Evolutionary conservation across 2,797 vertebrate species (phyloP), one percentile per base, ranked within the genome.

Genomic region (Psittacula derbiana): DNA sequence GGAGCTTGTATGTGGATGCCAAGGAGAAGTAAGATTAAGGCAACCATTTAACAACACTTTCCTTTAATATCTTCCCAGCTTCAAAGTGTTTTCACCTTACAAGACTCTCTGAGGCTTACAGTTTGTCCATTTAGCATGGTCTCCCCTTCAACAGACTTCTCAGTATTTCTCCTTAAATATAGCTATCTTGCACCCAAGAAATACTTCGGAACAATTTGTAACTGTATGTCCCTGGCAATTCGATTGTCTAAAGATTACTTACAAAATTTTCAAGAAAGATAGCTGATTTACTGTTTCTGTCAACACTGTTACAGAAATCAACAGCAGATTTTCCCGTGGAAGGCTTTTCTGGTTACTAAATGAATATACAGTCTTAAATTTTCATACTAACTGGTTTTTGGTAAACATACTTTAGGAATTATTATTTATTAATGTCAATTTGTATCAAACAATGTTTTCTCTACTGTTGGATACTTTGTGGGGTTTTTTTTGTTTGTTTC

Each of bases 131-230:
- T 82, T 43, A 85, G 24, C 20, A 50, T 19, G 55, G 10, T 13
- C 33, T 4, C 3, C 1, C 7, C 2, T 4, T 5, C 1, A 0
- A 61, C 3, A 65, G 33, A 60, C 31, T 43, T 70, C 16, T 11
- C 47, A 50, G 38, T 38, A 72, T 18, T 79, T 36, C 23, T 75
- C 30, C 43, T 52, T 41, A 67, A 64, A 57, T 14, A 38, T 0
- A 78, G 11, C 9, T 75, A 20, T 50, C 43, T 46, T 40, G 10
- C 20, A 89, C 18, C 10, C 40, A 78, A 58, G 31, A 43, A 6
- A 28, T 2, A 60, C 5, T 36, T 76, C 16, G 28, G 31, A 64
- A 80, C 70, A 65, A 67, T 44, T 1, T 28, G 3, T 17, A 87
- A 72, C 13, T 31, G 0, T 46, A 75, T 38, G 72, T 65, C 50